Evolutionary conservation across 2,888 invertebrate genomes (phyloP).

Genomic region (Monopis laevigella): DNA sequence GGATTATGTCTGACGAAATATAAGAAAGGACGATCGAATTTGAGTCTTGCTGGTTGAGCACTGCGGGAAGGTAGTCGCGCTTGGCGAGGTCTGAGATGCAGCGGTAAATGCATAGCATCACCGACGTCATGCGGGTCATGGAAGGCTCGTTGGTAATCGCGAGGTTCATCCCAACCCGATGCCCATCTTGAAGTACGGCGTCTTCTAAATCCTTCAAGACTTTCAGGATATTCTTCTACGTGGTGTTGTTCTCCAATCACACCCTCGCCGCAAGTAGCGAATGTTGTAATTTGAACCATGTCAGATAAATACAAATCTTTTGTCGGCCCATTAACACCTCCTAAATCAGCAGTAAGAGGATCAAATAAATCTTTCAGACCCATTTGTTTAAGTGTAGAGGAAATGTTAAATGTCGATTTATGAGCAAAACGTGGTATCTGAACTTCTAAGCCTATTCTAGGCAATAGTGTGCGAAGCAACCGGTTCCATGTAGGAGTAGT

Average conservation of each 20-base stretch:
- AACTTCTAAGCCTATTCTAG: constrained; percentile 80
- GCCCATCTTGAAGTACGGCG: constrained; percentile 57
- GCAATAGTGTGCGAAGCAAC: constrained; percentile 76
- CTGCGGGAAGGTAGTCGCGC: constrained; percentile 75
- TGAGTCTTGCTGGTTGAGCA: constrained; percentile 72
- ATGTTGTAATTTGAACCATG: constrained; percentile 84
- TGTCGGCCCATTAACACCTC: constrained; percentile 82
- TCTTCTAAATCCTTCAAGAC: constrained; percentile 47
- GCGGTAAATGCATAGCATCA: constrained; percentile 67
- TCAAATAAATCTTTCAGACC: constrained; percentile 83
- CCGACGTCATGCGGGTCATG: constrained; percentile 70
- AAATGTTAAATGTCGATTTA: constrained; percentile 83
- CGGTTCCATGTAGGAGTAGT: constrained; percentile 78
- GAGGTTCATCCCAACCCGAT: constrained; percentile 59
- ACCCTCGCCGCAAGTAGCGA: constrained; percentile 83
- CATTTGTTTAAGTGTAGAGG: constrained; percentile 80
- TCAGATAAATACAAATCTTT: constrained; percentile 86
- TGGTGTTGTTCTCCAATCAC: constrained; percentile 79
- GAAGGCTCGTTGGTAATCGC: constrained; percentile 74
- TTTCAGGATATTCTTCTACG: constrained; percentile 82
- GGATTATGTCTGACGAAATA: constrained; percentile 92
- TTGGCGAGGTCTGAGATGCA: constrained; percentile 76
- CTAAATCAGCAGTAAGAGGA: constrained; percentile 79
- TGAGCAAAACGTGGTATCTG: constrained; percentile 88
- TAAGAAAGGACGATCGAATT: constrained; percentile 88